Evolutionary conservation across 2,797 vertebrate genomes (phyloP).

Genomic region (Chaenodraco wilsoni): DNA sequence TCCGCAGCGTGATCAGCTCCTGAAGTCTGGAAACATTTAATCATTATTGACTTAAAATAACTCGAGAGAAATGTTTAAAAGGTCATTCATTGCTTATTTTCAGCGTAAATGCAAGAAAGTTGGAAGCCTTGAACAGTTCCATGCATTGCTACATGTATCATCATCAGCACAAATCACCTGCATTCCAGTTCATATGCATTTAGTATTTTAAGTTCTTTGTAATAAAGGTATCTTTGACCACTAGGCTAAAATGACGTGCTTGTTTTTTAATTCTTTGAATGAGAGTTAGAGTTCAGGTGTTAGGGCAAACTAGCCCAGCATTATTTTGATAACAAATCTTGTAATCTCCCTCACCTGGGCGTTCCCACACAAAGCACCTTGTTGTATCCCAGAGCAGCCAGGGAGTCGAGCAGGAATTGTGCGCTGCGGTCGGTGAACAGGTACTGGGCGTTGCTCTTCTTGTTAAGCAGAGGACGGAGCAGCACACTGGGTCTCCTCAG

Average conservation of each 20-base stretch:
- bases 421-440: slow-evolving; percentile 93
- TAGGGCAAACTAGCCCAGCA: background rate
- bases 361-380: slow-evolving; percentile 93
- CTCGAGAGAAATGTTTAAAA: background rate
- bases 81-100: no score
- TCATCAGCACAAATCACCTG: no score
- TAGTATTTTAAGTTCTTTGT: no score
- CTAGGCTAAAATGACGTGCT: no score
- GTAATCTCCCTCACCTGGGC: slow-evolving; percentile 82
- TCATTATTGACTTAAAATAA: slow-evolving; percentile 15
- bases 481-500: slow-evolving; percentile 88
- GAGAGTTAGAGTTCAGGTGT: no score
- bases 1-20: slow-evolving; percentile 89
- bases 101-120: no score
- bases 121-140: no score
- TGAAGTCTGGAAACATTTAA: slow-evolving; percentile 86
- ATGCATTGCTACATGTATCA: no score
- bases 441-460: slow-evolving; percentile 96
- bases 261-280: no score
- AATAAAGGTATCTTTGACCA: no score
- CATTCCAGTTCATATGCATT: no score
- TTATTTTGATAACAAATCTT: background rate
- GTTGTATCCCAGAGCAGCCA: slow-evolving; percentile 84
- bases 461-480: slow-evolving; percentile 90
- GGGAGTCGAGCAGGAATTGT: slow-evolving; percentile 87